These are phyloP conservation scores for Pseudopipra pipra DNA, from an alignment of 2,113 vertebrate genomes.

Conservation along the genomic window DNA sequence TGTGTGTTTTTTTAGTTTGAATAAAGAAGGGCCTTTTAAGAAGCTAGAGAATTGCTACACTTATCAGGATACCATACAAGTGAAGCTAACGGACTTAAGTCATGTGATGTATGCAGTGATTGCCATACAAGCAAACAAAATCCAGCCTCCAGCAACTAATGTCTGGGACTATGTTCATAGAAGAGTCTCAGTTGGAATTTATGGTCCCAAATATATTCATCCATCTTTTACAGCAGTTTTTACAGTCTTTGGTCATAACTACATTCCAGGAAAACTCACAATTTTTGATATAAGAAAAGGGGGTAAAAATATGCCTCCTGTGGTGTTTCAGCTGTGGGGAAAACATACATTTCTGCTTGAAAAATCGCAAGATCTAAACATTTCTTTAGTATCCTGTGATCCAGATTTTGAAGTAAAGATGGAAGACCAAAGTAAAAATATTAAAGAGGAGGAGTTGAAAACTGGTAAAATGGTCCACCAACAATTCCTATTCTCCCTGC, in stretches of 20 bases:
- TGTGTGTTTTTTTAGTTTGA: slow-evolving; percentile 80
- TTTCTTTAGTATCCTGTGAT: slow-evolving; percentile 76
- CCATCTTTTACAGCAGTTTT: slow-evolving; percentile 88
- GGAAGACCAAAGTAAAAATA: slow-evolving; percentile 78
- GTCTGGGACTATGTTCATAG: slow-evolving; percentile 81
- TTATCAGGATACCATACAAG: slow-evolving; percentile 86
- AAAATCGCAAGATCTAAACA: slow-evolving; percentile 78
- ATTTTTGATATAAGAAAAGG: slow-evolving; percentile 83
- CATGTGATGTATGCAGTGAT: slow-evolving; percentile 85
- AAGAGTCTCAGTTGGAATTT: slow-evolving; percentile 85
- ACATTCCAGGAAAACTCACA: slow-evolving; percentile 85
- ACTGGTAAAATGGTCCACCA: slow-evolving; percentile 77
- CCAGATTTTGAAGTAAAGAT: slow-evolving; percentile 82
- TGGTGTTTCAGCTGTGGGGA: slow-evolving; percentile 95
- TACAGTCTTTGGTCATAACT: slow-evolving; percentile 85
- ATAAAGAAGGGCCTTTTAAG: slow-evolving; percentile 87
- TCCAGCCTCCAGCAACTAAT: slow-evolving; percentile 80
- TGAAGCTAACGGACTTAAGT: slow-evolving; percentile 82
- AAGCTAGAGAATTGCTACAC: slow-evolving; percentile 82
- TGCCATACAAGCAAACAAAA: slow-evolving; percentile 76
- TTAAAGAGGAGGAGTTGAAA: slow-evolving; percentile 82
- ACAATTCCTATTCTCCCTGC: slow-evolving; percentile 78
- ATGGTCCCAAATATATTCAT: slow-evolving; percentile 93
- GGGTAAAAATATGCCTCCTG: slow-evolving; percentile 82
- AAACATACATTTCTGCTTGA: slow-evolving; percentile 83